These are phyloP conservation scores for Cerastis leucographa DNA, from an alignment of 2,888 invertebrate genomes.

Conservation along the genomic window DNA sequence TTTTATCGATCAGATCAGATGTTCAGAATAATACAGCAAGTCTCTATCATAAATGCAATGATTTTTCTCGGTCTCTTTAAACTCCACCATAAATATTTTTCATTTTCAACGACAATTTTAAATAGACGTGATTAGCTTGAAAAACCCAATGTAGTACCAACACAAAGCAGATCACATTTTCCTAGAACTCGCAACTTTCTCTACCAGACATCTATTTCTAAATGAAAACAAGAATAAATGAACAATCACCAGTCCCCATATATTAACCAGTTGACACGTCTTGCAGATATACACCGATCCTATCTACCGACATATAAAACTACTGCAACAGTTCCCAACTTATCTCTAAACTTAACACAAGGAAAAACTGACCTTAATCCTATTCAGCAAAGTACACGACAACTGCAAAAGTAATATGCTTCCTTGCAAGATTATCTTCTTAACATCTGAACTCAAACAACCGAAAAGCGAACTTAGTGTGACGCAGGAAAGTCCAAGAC, in stretches of 20 bases:
- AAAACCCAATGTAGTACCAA: too few species aligned
- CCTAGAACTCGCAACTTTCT: conserved; percentile 24
- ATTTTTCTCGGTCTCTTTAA: background rate
- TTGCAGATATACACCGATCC: conserved; percentile 48
- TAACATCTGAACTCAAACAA: background rate
- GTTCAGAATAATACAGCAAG: background rate
- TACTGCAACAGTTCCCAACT: conserved; percentile 21
- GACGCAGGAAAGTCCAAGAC: background rate
- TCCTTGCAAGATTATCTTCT: conserved; percentile 34
- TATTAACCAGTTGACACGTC: conserved; percentile 61
- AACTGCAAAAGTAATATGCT: conserved; percentile 36
- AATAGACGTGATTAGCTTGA: background rate
- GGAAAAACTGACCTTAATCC: conserved; percentile 7
- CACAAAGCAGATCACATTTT: background rate
- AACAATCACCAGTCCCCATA: conserved; percentile 55
- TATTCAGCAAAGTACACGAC: background rate
- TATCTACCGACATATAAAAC: conserved; percentile 51
- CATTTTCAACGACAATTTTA: background rate
- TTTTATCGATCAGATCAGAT: background rate
- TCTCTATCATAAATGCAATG: background rate
- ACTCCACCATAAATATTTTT: background rate
- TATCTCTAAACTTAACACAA: background rate
- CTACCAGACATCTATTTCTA: conserved; percentile 52
- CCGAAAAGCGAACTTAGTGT: background rate
- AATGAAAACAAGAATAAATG: conserved; percentile 57